phyloP scores from a whole-genome alignment of 2,888 invertebrate genomes.

The Erannis defoliaria region DNA sequence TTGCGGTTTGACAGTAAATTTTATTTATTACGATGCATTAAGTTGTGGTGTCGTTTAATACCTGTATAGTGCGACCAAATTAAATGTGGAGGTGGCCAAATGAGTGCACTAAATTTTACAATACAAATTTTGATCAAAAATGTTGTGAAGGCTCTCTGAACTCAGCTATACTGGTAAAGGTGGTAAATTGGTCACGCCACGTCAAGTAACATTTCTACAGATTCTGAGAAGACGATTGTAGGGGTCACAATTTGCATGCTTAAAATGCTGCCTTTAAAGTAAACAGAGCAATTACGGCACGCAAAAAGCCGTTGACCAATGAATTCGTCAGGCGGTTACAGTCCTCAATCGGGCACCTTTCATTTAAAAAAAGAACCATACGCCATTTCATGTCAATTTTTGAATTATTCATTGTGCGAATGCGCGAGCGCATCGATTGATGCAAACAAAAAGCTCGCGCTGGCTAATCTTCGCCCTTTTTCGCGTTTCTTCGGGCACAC shows the following conservation, averaged over 20 bases:
- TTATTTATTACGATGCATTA: constrained; percentile 66
- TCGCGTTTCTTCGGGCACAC: constrained; percentile 73
- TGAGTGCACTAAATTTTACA: background rate
- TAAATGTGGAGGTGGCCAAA: background rate
- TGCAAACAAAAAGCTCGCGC: constrained; percentile 85
- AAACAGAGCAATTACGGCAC: constrained; percentile 81
- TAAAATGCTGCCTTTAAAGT: constrained; percentile 67
- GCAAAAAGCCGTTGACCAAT: constrained; percentile 85
- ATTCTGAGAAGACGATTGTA: constrained; percentile 8
- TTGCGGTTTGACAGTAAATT: constrained; percentile 78
- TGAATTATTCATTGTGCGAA: constrained; percentile 87
- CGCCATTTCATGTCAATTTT: constrained; percentile 87
- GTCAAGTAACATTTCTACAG: constrained; percentile 8
- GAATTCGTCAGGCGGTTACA: constrained; percentile 87
- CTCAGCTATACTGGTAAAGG: background rate
- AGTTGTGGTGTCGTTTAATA: constrained; percentile 43
- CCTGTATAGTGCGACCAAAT: background rate
- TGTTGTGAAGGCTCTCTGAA: background rate
- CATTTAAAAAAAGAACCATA: constrained; percentile 86
- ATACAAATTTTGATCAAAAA: background rate
- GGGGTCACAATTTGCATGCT: constrained; percentile 42
- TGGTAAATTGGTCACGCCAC: background rate
- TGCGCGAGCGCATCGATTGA: constrained; percentile 87
- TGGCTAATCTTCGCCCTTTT: constrained; percentile 84
- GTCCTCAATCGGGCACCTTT: constrained; percentile 87